A percentile compares a stretch with the other conserved stretches of the same genome.
Conservation (phyloP, 2,797 vertebrate genomes). For the Pteropus rufus region DNA sequence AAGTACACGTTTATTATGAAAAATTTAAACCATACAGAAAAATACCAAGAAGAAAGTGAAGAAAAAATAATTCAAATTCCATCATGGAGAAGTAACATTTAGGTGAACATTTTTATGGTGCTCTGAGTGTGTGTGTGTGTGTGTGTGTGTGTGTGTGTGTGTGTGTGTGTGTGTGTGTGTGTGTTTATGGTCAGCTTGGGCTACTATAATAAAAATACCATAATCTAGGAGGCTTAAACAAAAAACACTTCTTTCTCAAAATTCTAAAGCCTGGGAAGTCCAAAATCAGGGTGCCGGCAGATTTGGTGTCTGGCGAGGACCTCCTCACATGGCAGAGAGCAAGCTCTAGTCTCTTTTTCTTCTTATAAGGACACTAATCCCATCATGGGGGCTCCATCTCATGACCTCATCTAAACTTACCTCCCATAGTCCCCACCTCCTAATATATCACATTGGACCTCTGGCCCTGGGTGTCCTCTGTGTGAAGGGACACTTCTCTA, state of each 20-base stretch:
- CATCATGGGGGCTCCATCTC: neutral
- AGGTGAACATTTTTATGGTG: neutral
- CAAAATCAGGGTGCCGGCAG: neutral
- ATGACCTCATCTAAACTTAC: neutral
- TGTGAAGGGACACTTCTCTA: neutral
- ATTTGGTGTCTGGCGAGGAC: neutral
- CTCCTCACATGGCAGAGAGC: neutral
- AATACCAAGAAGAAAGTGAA: neutral
- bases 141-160: neutral
- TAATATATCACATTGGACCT: neutral
- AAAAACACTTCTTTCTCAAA: neutral
- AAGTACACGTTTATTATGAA: neutral
- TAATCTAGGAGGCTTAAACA: neutral
- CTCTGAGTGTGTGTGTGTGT: neutral
- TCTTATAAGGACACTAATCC: neutral
- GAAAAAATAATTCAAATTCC: neutral
- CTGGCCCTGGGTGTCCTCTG: neutral
- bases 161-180: too few relatives aligned
- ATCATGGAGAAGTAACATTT: neutral
- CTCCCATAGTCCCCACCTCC: neutral
- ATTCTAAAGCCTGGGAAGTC: neutral
- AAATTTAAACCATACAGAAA: neutral
- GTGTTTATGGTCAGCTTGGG: neutral
- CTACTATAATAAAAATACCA: neutral
- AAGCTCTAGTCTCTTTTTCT: neutral